Percentiles rank a stretch among this genome's conserved stretches.
phyloP scores from a whole-genome alignment of 2,888 invertebrate species.

The Actias luna region DNA sequence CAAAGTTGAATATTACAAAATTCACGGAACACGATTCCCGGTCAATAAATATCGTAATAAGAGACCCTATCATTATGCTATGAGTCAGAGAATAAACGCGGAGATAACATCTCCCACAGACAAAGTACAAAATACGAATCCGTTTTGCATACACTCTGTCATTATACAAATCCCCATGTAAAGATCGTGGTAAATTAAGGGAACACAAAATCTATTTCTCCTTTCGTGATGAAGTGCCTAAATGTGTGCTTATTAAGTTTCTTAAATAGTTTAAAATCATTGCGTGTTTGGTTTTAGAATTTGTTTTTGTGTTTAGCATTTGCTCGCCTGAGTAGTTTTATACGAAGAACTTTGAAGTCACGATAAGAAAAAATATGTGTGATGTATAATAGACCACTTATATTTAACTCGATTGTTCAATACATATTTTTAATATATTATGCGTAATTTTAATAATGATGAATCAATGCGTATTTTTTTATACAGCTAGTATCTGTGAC shows the following conservation, averaged over 20 bases:
- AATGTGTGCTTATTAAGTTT: neutral
- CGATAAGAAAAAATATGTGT: too few relatives aligned
- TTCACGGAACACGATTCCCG: constrained; percentile 54
- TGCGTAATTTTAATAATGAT: too few relatives aligned
- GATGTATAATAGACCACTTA: too few relatives aligned
- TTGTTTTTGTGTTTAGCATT: neutral
- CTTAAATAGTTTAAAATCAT: neutral
- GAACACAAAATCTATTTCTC: neutral
- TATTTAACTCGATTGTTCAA: too few relatives aligned
- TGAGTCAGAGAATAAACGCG: constrained; percentile 45
- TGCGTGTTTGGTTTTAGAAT: neutral
- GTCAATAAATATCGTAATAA: constrained; percentile 55
- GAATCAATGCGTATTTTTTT: too few relatives aligned
- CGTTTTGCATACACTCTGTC: constrained; percentile 40
- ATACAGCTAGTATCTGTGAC: too few relatives aligned
- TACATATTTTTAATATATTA: too few relatives aligned
- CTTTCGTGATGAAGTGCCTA: neutral
- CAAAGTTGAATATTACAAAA: constrained; percentile 44
- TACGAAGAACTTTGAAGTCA: too few relatives aligned
- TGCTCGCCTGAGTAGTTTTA: too few relatives aligned
- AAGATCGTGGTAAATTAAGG: neutral
- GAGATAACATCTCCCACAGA: constrained; percentile 45
- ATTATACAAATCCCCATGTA: constrained; percentile 30
- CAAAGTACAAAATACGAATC: constrained; percentile 26
- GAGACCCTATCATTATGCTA: constrained; percentile 60